Base-by-base conservation (phyloP, 2,888 invertebrate genomes). In the Ophion ellenae region DNA sequence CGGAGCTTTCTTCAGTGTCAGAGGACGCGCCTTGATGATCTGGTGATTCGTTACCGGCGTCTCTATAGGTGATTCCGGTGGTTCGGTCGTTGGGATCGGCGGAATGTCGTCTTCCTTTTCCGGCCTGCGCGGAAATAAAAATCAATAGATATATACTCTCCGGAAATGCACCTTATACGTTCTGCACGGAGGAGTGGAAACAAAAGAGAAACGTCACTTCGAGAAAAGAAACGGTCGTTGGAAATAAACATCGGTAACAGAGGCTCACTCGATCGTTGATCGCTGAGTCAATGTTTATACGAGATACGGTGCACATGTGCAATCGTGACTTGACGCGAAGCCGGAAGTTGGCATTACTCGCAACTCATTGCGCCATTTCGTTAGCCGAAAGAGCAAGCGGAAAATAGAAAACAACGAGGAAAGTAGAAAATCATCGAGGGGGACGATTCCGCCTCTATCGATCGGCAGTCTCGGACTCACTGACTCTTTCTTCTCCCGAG, bases 1-100 rank as follows among this genome's bases (percentile, higher is more conserved):
- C n/a, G 97, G 97, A 89, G 97, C 97, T 93, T 98, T 98, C 94
- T 97, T 96, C 87, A 98, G 96, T 69, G 97, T 97, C 86, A 98
- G 93, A 0, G 98, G 98, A 89, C 97, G 97, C 0, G 98, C 97
- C 94, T 98, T 98, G 88, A 98, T 96, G 74, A 93, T 90, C 71
- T 92, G 94, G 82, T 93, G 92, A 81, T 89, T 90, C n/a, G 83
- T 86, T 10, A 90, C 85, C 36, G 92, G 92, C 6, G 90, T 87
- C 80, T 92, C 92, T 64, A 93, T 94, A 0, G 94, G 94, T 7
- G 94, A 94, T 83, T 94, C 94, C 20, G 94, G 94, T 9, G 93
- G 94, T 73, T 94, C 94, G 2, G 93, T 91, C 7, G 93, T 93
- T 17, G 94, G 94, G 11, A 94, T 93, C 20, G 94, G 94, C 5